Percentiles rank a stretch among this genome's conserved stretches.
phyloP scores from a whole-genome alignment of 2,888 invertebrate genomes.

The Tenthredo scrophulariae region DNA sequence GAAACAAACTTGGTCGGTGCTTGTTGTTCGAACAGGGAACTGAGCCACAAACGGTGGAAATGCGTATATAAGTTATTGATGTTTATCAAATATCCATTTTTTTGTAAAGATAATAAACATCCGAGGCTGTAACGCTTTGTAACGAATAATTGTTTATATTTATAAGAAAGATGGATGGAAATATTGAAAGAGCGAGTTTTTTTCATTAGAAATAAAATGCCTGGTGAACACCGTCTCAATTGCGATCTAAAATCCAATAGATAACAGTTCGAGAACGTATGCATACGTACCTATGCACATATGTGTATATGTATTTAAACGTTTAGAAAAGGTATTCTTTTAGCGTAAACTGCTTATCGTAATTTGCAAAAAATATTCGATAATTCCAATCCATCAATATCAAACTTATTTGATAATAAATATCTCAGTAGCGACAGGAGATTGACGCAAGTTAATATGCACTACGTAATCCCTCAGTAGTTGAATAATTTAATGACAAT shows the following conservation, averaged over 20 bases:
- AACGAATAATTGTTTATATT: not conserved
- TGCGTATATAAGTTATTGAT: not conserved
- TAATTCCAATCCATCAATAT: not conserved
- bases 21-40: not conserved
- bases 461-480: not conserved
- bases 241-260: not conserved
- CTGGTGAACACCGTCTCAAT: not conserved
- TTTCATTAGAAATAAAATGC: not conserved
- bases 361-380: not conserved
- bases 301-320: not conserved
- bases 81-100: not conserved
- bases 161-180: not conserved
- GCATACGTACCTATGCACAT: not conserved
- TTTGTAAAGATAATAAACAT: not conserved
- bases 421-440: constrained; percentile 16
- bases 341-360: not conserved
- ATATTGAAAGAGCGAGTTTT: not conserved
- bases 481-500: not conserved
- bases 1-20: not conserved
- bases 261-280: not conserved
- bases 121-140: not conserved
- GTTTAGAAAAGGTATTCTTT: not conserved
- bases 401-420: not conserved
- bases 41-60: not conserved
- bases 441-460: constrained; percentile 29